Percentiles rank a stretch among this genome's conserved stretches.
phyloP scores from a whole-genome alignment of 2,113 vertebrate genomes.

The Sciurus niger region DNA sequence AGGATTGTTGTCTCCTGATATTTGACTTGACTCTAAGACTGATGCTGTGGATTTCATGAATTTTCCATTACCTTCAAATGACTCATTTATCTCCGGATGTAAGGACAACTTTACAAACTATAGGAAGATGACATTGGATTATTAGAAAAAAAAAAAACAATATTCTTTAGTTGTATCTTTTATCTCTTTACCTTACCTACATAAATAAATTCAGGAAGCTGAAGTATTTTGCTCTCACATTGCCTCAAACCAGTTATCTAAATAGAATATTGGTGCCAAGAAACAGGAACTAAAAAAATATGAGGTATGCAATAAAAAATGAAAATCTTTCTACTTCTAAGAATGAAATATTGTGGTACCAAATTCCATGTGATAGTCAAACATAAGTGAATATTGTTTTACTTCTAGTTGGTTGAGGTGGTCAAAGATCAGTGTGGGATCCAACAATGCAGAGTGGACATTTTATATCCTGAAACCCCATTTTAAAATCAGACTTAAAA shows the following conservation, averaged over 20 bases:
- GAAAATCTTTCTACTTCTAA: constrained; percentile 5
- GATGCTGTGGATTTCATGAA: background rate
- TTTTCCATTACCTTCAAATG: background rate
- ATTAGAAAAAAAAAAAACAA: constrained; percentile 27
- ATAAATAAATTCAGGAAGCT: constrained; percentile 41
- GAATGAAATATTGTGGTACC: constrained; percentile 42
- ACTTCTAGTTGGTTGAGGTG: background rate
- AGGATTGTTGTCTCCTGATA: background rate
- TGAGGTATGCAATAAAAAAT: background rate
- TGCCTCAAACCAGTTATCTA: background rate
- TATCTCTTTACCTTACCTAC: background rate
- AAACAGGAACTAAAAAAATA: constrained; percentile 47
- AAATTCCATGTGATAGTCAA: constrained; percentile 3
- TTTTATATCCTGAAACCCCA: constrained; percentile 1
- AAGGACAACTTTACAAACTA: background rate
- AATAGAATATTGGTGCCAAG: constrained; percentile 27
- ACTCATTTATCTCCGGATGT: background rate
- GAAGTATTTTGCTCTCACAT: background rate
- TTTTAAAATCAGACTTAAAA: constrained; percentile 54
- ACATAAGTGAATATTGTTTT: constrained; percentile 8
- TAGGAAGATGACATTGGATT: background rate
- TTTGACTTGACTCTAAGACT: background rate
- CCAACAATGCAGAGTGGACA: background rate
- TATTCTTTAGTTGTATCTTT: constrained; percentile 15
- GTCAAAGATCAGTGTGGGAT: background rate